Percentiles rank a stretch among this genome's conserved stretches.
Evolutionary conservation across 2,113 vertebrate species (phyloP).

Genomic region (Ellobius talpinus): DNA sequence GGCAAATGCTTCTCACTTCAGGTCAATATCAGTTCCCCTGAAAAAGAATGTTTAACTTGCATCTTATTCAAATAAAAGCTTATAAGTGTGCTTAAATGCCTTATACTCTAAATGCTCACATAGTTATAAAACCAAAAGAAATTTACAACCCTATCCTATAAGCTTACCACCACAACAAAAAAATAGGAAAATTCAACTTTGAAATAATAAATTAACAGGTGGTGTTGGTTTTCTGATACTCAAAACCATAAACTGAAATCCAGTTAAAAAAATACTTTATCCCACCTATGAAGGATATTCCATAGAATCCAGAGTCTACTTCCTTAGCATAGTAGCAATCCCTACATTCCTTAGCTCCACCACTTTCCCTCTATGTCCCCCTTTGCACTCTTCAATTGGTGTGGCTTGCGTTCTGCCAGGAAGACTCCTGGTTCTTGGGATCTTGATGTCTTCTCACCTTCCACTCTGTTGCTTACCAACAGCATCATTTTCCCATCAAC

Average conservation of each 20-base stretch:
- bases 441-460: background rate
- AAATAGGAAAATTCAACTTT: constrained; percentile 30
- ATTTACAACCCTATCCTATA: background rate
- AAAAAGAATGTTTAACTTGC: background rate
- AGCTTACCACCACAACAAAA: background rate
- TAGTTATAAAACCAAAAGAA: constrained; percentile 3
- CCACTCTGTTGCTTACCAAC: background rate
- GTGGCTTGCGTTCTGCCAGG: background rate
- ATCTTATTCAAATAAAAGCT: constrained; percentile 13
- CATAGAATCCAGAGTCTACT: background rate
- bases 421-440: background rate
- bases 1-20: background rate
- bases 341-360: background rate
- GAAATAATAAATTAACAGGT: background rate
- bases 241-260: background rate
- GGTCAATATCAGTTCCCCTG: background rate
- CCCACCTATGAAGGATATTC: background rate
- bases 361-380: background rate
- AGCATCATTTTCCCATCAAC: background rate
- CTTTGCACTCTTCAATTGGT: background rate
- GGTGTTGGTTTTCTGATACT: background rate
- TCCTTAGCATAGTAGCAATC: background rate
- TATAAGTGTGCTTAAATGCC: background rate
- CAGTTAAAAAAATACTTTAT: background rate
- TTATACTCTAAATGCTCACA: background rate